A percentile compares a stretch with the other conserved stretches of the same genome.
Evolutionary conservation across 2,113 vertebrate species (phyloP).

Genomic region (Psettodes erumei): DNA sequence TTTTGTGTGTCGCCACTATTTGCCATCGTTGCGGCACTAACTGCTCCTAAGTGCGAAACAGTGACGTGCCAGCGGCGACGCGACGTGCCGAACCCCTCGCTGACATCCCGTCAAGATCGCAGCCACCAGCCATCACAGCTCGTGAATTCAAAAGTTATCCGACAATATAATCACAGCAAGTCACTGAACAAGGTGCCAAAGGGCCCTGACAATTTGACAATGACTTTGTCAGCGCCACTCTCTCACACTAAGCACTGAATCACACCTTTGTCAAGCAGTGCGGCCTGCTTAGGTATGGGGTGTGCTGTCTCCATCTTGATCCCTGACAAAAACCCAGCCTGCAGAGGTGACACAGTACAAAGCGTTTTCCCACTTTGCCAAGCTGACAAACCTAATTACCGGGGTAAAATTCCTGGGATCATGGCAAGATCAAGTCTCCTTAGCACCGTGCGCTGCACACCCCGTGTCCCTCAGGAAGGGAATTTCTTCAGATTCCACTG

Average conservation of each 20-base stretch:
- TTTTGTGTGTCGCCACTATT: conserved; percentile 27
- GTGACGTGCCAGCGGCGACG: conserved; percentile 21
- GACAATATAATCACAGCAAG: conserved; percentile 58
- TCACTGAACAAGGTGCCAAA: conserved; percentile 64
- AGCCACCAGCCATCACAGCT: conserved; percentile 45
- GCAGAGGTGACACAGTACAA: conserved; percentile 74
- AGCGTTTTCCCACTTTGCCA: conserved; percentile 73
- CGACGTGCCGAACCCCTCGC: conserved; percentile 56
- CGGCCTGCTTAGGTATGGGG: conserved; percentile 52
- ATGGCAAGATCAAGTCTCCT: conserved; percentile 73
- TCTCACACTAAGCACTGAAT: conserved; percentile 46
- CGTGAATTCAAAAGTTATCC: conserved; percentile 29
- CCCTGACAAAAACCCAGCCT: conserved; percentile 75
- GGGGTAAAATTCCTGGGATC: conserved; percentile 68
- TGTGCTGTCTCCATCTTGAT: conserved; percentile 62
- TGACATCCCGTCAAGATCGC: conserved; percentile 56
- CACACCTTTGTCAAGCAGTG: conserved; percentile 67
- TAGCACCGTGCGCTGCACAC: conserved; percentile 57
- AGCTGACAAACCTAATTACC: conserved; percentile 77
- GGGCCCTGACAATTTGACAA: conserved; percentile 72
- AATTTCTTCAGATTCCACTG: conserved; percentile 46
- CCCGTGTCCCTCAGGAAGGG: conserved; percentile 58
- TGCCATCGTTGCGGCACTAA: conserved; percentile 18
- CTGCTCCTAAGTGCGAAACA: conserved; percentile 15
- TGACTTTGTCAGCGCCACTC: conserved; percentile 61